Conservation (phyloP, 2,888 invertebrate species). For the Gastrophysa polygoni region DNA sequence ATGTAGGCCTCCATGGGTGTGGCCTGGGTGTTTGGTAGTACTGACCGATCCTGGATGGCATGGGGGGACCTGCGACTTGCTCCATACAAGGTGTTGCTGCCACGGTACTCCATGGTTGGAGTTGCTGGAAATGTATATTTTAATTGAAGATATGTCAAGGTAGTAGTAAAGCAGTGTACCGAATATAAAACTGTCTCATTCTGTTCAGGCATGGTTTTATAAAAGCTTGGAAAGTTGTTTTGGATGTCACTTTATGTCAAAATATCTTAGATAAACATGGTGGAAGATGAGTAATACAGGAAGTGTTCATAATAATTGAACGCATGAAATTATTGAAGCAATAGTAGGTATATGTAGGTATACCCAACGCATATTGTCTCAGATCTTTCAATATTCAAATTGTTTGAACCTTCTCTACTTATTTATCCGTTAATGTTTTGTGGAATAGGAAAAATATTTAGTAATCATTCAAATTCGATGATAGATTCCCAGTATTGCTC, state of each 20-base stretch:
- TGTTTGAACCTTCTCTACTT: no score
- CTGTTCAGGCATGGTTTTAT: constrained; percentile 23
- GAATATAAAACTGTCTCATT: constrained; percentile 40
- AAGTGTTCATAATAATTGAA: no score
- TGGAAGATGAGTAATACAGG: no score
- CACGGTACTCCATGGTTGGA: constrained; percentile 70
- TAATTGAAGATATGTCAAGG: not conserved
- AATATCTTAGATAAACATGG: no score
- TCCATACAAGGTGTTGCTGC: constrained; percentile 69
- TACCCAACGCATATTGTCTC: no score
- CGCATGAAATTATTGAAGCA: no score
- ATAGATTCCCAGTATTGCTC: no score
- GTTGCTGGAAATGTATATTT: constrained; percentile 66
- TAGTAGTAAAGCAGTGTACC: constrained; percentile 47
- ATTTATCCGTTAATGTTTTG: no score
- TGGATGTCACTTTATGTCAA: not conserved
- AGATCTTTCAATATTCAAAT: no score
- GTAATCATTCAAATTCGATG: no score
- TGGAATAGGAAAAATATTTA: no score
- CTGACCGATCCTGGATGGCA: constrained; percentile 70
- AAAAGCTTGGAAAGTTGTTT: not conserved
- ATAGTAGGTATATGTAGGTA: no score
- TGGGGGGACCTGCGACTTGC: constrained; percentile 65
- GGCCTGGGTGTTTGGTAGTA: constrained; percentile 75
- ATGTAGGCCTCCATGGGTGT: constrained; percentile 80